Percentiles rank a stretch among this genome's conserved stretches.
These are phyloP conservation scores for Sebastes cheni DNA, from an alignment of 2,797 vertebrate species.

Conservation along the genomic window DNA sequence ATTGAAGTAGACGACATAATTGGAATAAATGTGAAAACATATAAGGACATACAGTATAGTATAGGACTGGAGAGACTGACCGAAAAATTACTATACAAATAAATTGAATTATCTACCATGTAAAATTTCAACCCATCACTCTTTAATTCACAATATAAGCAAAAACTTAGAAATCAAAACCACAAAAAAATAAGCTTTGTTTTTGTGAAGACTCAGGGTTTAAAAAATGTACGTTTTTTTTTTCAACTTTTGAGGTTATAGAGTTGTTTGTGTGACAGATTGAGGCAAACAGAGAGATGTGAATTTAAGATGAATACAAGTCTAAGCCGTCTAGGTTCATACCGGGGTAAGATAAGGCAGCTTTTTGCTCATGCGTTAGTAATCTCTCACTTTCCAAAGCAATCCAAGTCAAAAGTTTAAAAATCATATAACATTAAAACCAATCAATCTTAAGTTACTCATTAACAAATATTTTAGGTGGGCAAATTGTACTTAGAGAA, in stretches of 20 bases:
- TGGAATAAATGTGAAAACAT: no score
- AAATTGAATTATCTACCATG: not conserved
- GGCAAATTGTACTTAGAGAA: not conserved
- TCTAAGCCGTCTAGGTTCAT: conserved; percentile 36
- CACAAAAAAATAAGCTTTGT: not conserved
- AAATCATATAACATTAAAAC: not conserved
- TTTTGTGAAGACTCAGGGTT: not conserved
- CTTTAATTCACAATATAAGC: not conserved
- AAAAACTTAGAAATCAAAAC: not conserved
- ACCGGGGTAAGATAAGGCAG: conserved; percentile 28
- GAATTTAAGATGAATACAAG: conserved; percentile 55
- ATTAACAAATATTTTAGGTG: not conserved
- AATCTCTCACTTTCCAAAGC: conserved; percentile 21
- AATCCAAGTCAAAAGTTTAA: not conserved
- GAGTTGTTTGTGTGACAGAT: conserved; percentile 41
- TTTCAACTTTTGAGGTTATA: conserved; percentile 28
- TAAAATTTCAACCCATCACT: not conserved
- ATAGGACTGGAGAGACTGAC: not conserved
- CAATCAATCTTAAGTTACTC: not conserved
- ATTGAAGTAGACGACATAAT: not conserved
- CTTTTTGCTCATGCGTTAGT: conserved; percentile 28
- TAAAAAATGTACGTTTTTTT: no score
- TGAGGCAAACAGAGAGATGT: conserved; percentile 36
- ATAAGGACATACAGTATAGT: no score
- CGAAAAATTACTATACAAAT: not conserved